phyloP scores from a whole-genome alignment of 2,888 invertebrate genomes.

The Cephus nigrinus region DNA sequence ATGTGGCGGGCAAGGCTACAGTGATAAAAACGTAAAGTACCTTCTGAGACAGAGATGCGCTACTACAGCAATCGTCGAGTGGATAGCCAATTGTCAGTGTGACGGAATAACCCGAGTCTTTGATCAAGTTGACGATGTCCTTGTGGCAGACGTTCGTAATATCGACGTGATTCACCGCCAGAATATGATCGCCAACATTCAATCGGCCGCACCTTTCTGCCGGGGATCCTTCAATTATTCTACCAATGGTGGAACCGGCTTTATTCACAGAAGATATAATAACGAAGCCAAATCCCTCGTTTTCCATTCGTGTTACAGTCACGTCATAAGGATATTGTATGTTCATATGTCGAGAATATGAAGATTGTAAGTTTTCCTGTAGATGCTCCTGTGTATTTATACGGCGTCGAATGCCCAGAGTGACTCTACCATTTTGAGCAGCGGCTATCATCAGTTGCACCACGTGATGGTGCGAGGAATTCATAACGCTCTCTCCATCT shows the following conservation, averaged over 20 bases:
- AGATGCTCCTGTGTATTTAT: slow-evolving; percentile 68
- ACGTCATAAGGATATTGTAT: slow-evolving; percentile 85
- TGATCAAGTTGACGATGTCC: slow-evolving; percentile 96
- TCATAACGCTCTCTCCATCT: slow-evolving; percentile 85
- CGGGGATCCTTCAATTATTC: slow-evolving; percentile 94
- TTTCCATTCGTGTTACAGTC: slow-evolving; percentile 88
- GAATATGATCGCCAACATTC: slow-evolving; percentile 93
- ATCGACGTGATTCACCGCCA: slow-evolving; percentile 93
- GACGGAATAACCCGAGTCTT: slow-evolving; percentile 93
- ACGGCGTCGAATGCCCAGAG: slow-evolving; percentile 78
- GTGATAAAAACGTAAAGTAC: slow-evolving; percentile 53
- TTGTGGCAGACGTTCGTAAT: slow-evolving; percentile 94
- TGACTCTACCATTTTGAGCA: slow-evolving; percentile 87
- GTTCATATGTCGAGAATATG: slow-evolving; percentile 54
- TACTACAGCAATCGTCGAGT: slow-evolving; percentile 72
- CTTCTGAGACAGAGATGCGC: slow-evolving; percentile 70
- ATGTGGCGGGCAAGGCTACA: neutral
- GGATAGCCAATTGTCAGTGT: slow-evolving; percentile 82
- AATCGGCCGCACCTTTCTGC: slow-evolving; percentile 93
- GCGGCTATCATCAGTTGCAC: slow-evolving; percentile 93
- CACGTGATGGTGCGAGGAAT: slow-evolving; percentile 92
- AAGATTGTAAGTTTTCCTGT: slow-evolving; percentile 63
- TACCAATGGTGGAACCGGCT: slow-evolving; percentile 90
- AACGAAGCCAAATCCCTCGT: slow-evolving; percentile 98
- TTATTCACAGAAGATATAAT: slow-evolving; percentile 96